phyloP scores from a whole-genome alignment of 2,888 invertebrate species.

The Prosapia bicincta region DNA sequence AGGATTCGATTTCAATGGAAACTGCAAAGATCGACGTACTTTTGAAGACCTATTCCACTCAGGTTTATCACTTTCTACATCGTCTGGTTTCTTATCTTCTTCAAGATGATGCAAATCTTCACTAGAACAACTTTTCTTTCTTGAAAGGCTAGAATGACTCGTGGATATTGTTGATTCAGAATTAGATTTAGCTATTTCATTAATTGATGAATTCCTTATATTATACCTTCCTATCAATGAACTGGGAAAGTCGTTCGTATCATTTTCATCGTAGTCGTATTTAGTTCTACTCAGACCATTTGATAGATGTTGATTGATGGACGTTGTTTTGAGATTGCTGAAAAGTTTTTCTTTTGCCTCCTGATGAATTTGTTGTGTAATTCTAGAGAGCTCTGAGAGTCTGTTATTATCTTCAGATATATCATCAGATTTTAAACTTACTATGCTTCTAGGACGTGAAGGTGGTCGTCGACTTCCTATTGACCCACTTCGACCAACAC shows the following conservation, averaged over 20 bases:
- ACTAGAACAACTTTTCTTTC: slow-evolving; percentile 50
- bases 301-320: neutral
- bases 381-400: slow-evolving; percentile 47
- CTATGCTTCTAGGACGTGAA: slow-evolving; percentile 45
- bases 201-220: neutral
- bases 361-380: slow-evolving; percentile 51
- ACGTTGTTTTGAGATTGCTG: neutral
- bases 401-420: neutral
- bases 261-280: slow-evolving; percentile 6
- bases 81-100: slow-evolving; percentile 41
- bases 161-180: slow-evolving; percentile 10
- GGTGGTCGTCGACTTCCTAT: slow-evolving; percentile 52
- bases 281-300: slow-evolving; percentile 6
- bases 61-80: slow-evolving; percentile 13
- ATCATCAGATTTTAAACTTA: slow-evolving; percentile 12
- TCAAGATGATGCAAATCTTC: slow-evolving; percentile 48
- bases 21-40: slow-evolving; percentile 62
- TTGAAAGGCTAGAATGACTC: slow-evolving; percentile 7
- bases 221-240: neutral
- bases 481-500: slow-evolving; percentile 50
- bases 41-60: slow-evolving; percentile 66
- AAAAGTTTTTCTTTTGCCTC: slow-evolving; percentile 44
- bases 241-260: slow-evolving; percentile 12
- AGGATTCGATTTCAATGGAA: slow-evolving; percentile 46
- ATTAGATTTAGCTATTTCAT: slow-evolving; percentile 14